These are phyloP conservation scores for Zeus faber DNA, from an alignment of 2,113 vertebrate genomes.

Conservation along the genomic window DNA sequence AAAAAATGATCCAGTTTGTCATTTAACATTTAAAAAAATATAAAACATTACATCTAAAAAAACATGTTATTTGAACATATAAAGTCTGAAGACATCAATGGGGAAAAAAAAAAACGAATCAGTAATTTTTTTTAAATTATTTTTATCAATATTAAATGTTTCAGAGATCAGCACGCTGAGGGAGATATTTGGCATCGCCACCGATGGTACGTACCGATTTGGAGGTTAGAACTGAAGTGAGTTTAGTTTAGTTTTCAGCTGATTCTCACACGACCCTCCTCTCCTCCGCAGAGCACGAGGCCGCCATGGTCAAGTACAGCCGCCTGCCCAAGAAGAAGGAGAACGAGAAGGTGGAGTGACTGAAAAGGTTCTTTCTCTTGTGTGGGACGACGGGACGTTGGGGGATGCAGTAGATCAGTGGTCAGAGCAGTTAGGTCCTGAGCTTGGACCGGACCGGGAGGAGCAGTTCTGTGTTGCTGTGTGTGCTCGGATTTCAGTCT, in stretches of 20 bases:
- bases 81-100: too few species aligned
- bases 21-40: too few species aligned
- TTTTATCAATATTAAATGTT: slow-evolving; percentile 56
- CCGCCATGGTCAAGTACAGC: slow-evolving; percentile 97
- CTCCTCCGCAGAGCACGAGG: slow-evolving; percentile 86
- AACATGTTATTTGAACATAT: too few species aligned
- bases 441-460: background rate
- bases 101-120: too few species aligned
- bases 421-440: background rate
- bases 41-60: too few species aligned
- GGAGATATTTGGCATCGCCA: slow-evolving; percentile 93
- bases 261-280: background rate
- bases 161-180: slow-evolving; percentile 96
- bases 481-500: too few species aligned
- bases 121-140: too few species aligned
- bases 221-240: background rate
- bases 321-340: slow-evolving; percentile 93
- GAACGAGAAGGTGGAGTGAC: slow-evolving; percentile 86
- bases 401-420: background rate
- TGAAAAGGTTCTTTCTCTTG: background rate
- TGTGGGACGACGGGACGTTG: background rate
- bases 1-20: too few species aligned
- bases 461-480: background rate
- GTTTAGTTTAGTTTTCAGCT: background rate
- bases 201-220: slow-evolving; percentile 79